Evolutionary conservation across 2,888 invertebrate genomes (phyloP), one percentile per base, ranked within the genome.

Genomic region (Dromius quadrimaculatus): DNA sequence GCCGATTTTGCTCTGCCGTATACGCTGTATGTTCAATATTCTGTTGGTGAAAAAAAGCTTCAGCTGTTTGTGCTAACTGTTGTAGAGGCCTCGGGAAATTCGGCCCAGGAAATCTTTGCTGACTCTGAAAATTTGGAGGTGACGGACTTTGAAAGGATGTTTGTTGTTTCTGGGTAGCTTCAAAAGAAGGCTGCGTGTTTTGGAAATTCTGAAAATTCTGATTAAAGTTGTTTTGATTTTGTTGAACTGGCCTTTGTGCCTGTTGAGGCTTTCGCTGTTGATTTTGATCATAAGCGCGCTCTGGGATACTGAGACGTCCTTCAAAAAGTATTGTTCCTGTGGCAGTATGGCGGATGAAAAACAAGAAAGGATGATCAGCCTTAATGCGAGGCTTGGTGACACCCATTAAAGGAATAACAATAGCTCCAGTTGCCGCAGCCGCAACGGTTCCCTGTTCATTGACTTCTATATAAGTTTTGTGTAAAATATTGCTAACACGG

Each of bases 371-470:
- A 73, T 86, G 85, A 76, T 90, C 86, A 0, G 86, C 85, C 1
- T 81, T 81, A 69, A 91, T 79, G 50, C 81, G 81, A 1, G 85
- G 83, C 0, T 82, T 81, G n/a, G 79, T 77, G 0, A 83, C 81
- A 23, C 86, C 86, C 79, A 89, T 88, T 13, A 90, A 81, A 0
- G 89, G 90, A 41, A 89, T 84, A 2, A 89, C 85, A 73, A 86
- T 80, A 1, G 87, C 85, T 1, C 84, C 85, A 47, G 89, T 86
- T 0, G 85, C 86, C 6, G 90, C 89, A 1, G 89, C 87, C 0
- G 90, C 91, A 2, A 85, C 81, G 0, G 90, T 90, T 45, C 91
- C 91, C 13, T 83, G 79, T 79, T 91, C 91, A 71, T 88, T 87
- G 0, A 91, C 87, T 45, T 87, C 84, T 77, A 91, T 85, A 76